phyloP scores from a whole-genome alignment of 2,888 invertebrate species.

The Drosophila eohydei region DNA sequence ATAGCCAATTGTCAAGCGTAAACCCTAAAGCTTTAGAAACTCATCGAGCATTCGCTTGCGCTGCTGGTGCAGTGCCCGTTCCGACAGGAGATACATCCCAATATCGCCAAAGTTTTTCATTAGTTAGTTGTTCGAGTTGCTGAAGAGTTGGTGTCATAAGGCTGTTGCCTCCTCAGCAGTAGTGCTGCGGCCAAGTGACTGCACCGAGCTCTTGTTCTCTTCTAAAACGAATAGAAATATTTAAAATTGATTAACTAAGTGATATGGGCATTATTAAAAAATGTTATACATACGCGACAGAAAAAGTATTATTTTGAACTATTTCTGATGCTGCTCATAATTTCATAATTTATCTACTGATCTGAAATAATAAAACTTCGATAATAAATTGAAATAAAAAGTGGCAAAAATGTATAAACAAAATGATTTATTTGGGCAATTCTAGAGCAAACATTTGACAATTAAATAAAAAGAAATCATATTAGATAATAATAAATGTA shows the following conservation, averaged over 20 bases:
- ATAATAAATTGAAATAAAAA: constrained; percentile 24
- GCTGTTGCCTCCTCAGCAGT: constrained; percentile 82
- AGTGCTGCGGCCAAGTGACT: constrained; percentile 69
- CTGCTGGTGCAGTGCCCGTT: constrained; percentile 71
- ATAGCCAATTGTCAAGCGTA: constrained; percentile 4
- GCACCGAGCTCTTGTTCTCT: constrained; percentile 68
- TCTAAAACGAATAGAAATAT: constrained; percentile 58
- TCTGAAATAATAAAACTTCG: constrained; percentile 16
- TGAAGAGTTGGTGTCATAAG: constrained; percentile 85
- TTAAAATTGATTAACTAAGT: not conserved
- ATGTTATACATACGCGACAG: not conserved
- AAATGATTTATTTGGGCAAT: constrained; percentile 70
- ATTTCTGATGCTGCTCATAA: too few species aligned
- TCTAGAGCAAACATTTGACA: constrained; percentile 72
- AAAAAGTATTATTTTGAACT: not conserved
- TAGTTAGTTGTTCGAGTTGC: constrained; percentile 82
- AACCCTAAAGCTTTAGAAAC: constrained; percentile 71
- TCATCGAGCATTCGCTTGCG: constrained; percentile 76
- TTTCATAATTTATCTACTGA: not conserved
- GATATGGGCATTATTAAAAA: not conserved
- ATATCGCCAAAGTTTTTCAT: constrained; percentile 81
- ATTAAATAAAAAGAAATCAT: constrained; percentile 74
- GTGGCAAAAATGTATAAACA: constrained; percentile 53
- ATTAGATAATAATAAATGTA: constrained; percentile 43
- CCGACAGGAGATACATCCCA: constrained; percentile 76